Conservation (phyloP, 2,113 vertebrate species). For the Megaceryle maxima region DNA sequence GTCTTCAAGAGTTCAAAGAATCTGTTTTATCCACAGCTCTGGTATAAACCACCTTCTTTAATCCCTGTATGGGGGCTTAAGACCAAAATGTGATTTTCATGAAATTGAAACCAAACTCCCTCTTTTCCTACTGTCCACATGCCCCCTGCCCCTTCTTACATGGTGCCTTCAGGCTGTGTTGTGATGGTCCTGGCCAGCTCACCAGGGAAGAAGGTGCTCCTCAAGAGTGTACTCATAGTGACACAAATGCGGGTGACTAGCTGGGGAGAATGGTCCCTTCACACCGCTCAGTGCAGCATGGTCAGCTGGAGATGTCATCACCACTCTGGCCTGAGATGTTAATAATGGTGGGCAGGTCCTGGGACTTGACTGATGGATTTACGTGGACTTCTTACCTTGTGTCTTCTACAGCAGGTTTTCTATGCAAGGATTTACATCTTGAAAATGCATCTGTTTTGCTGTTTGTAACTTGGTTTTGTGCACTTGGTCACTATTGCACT, state of each 20-base stretch:
- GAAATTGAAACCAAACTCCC: not conserved
- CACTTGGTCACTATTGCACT: not conserved
- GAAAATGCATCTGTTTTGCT: not conserved
- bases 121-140: not conserved
- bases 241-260: not conserved
- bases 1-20: not conserved
- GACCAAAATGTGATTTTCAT: not conserved
- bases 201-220: rapidly evolving
- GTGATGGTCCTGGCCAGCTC: rapidly evolving
- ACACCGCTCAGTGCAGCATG: not conserved
- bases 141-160: not conserved
- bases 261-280: not conserved
- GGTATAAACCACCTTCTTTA: not conserved
- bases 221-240: not conserved
- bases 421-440: constrained; percentile 21
- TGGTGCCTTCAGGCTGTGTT: not conserved
- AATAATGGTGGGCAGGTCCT: not conserved
- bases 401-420: not conserved
- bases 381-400: not conserved
- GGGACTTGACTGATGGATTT: not conserved
- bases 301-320: not conserved
- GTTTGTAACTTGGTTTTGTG: constrained; percentile 21
- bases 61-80: not conserved
- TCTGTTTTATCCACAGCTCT: not conserved
- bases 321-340: not conserved